Conservation (phyloP, 2,113 vertebrate species). For the Carassius gibelio region DNA sequence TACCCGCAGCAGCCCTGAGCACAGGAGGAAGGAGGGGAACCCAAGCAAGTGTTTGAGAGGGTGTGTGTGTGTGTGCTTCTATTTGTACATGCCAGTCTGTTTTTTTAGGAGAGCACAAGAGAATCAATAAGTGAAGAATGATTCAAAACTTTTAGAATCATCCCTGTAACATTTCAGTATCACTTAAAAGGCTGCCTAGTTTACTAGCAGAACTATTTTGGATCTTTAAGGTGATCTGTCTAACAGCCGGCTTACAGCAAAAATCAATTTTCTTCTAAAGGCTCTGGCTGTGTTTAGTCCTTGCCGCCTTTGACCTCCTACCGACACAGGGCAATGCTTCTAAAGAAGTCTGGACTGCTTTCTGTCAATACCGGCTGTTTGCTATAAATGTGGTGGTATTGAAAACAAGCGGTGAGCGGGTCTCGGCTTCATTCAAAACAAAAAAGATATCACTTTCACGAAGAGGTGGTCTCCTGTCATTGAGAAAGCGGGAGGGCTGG, state of each 20-base stretch:
- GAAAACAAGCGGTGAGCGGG: constrained; percentile 11
- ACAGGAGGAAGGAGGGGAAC: constrained; percentile 59
- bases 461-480: constrained; percentile 43
- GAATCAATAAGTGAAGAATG: constrained; percentile 23
- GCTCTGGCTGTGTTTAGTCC: constrained; percentile 22
- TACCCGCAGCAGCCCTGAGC: constrained; percentile 66
- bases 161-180: neutral
- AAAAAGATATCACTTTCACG: constrained; percentile 36
- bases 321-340: constrained; percentile 21
- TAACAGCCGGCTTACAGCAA: neutral
- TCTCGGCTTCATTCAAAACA: constrained; percentile 24
- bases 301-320: constrained; percentile 28
- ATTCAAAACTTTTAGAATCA: constrained; percentile 9
- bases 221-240: constrained; percentile 5
- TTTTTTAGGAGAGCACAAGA: constrained; percentile 58
- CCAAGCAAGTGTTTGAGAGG: constrained; percentile 32
- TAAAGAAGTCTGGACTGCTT: constrained; percentile 42
- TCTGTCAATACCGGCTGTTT: constrained; percentile 33
- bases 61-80: constrained; percentile 22
- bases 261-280: constrained; percentile 33
- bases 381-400: constrained; percentile 1
- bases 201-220: neutral
- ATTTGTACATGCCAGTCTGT: constrained; percentile 48
- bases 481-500: constrained; percentile 32
- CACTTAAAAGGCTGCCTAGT: neutral